Base-by-base conservation (phyloP, 2,888 invertebrate species). In the Nomada flava region DNA sequence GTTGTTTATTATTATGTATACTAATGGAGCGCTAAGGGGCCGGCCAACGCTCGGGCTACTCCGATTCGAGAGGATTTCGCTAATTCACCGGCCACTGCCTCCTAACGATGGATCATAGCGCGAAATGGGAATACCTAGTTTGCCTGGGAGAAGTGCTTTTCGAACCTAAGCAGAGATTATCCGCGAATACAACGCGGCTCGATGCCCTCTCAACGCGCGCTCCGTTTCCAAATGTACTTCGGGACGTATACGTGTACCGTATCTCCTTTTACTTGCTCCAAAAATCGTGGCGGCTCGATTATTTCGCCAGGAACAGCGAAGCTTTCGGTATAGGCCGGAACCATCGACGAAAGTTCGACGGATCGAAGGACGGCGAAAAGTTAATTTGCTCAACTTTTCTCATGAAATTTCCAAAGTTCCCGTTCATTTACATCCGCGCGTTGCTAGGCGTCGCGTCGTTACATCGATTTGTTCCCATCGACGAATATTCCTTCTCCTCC, bases 1-100 rank as follows among this genome's bases (percentile, higher is more conserved):
- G 79, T 86, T 86, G 84, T 87, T 86, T 87, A 88, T 85, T 79
- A 84, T 88, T 86, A 79, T 81, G 87, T 81, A 72, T 82, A 76
- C 84, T 87, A 87, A 87, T 86, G 84, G 82, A 88, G 70, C 67
- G 73, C 80, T 81, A 86, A 87, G 79, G 77, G 79, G 76, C 82
- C 55, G 44, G 65, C 44, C 75, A 64, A 65, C 76, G 64, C 72
- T 75, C 83, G 36, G 63, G 78, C 50, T 57, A 80, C 85, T 86
- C 76, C 76, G 81, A 84, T 87, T 82, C 84, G 69, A 84, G 86
- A 79, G 84, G 77, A 86, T 86, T 87, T 84, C 67, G 82, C 83
- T 88, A 88, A 87, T 88, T 86, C 84, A 53, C 65, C 70, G 65
- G 65, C 57, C 76, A 44, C 75, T 69, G 20, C 70, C 65, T 72